A percentile compares a stretch with the other conserved stretches of the same genome.
phyloP scores from a whole-genome alignment of 2,888 invertebrate genomes.

The Endotricha flammealis region DNA sequence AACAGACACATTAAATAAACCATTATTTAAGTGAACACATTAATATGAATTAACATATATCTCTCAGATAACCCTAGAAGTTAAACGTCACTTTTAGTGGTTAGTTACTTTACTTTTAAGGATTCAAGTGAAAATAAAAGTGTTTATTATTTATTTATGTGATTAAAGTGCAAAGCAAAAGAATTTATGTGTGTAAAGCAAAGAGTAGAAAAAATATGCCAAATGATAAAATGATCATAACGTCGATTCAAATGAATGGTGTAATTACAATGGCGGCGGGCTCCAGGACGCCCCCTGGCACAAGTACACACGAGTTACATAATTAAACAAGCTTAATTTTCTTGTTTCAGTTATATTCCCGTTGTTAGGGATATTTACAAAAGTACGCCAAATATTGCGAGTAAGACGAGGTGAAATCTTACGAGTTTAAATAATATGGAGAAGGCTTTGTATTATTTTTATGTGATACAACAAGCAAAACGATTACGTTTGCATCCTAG shows the following conservation, averaged over 20 bases:
- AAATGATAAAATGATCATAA: background rate
- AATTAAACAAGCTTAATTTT: conserved; percentile 75
- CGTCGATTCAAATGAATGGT: background rate
- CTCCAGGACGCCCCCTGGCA: conserved; percentile 17
- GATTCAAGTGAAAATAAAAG: no score
- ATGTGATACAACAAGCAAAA: background rate
- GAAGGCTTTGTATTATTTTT: conserved; percentile 12
- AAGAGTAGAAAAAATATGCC: background rate
- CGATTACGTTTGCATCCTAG: background rate
- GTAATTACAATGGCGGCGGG: background rate
- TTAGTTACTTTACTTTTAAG: no score
- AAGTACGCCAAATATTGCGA: conserved; percentile 74
- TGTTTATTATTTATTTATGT: no score
- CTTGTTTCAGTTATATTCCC: conserved; percentile 65
- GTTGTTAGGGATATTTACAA: conserved; percentile 65
- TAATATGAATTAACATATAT: no score
- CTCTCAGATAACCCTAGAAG: no score
- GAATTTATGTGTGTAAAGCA: no score
- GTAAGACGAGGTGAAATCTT: conserved; percentile 64
- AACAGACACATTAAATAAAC: no score
- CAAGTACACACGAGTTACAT: conserved; percentile 50
- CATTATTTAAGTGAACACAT: no score
- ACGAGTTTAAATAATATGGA: conserved; percentile 30
- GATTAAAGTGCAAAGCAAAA: no score
- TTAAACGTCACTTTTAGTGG: no score